These are phyloP conservation scores for Tympanuchus pallidicinctus DNA, from an alignment of 2,113 vertebrate genomes.

Conservation along the genomic window DNA sequence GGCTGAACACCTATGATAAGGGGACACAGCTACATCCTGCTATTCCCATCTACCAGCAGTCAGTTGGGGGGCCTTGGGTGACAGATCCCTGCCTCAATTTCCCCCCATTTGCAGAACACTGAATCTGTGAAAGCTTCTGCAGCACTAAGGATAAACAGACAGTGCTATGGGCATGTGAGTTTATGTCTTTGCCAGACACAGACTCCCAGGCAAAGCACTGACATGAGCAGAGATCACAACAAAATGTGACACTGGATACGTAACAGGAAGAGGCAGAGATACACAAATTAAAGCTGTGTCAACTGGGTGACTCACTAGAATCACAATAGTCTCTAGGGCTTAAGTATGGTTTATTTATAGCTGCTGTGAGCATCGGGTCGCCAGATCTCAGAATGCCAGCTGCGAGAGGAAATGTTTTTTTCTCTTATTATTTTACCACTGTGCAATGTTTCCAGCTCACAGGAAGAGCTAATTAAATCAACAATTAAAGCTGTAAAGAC, in stretches of 20 bases:
- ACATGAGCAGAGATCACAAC: not conserved
- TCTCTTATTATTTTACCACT: not conserved
- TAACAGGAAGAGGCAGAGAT: constrained; percentile 11
- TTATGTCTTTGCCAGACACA: not conserved
- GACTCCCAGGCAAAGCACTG: not conserved
- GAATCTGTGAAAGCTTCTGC: not conserved
- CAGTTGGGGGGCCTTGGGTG: not conserved
- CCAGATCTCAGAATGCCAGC: constrained; percentile 16
- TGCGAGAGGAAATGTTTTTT: constrained; percentile 1
- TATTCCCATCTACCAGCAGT: not conserved
- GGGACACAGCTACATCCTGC: not conserved
- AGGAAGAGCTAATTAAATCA: constrained; percentile 43
- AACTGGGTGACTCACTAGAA: constrained; percentile 12
- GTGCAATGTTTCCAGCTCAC: not conserved
- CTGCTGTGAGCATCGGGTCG: not conserved
- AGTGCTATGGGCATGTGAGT: not conserved
- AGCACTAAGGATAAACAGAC: not conserved
- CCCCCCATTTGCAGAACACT: not conserved
- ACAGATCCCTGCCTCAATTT: not conserved
- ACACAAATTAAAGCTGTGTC: constrained; percentile 19
- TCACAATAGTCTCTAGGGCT: not conserved
- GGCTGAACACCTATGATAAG: not conserved
- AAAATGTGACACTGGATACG: not conserved
- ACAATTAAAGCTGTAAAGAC: constrained; percentile 24
- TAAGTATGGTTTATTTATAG: constrained; percentile 32